phyloP scores from a whole-genome alignment of 35 echinoderm and acorn worm species.

The Heliocidaris tuberculata region DNA sequence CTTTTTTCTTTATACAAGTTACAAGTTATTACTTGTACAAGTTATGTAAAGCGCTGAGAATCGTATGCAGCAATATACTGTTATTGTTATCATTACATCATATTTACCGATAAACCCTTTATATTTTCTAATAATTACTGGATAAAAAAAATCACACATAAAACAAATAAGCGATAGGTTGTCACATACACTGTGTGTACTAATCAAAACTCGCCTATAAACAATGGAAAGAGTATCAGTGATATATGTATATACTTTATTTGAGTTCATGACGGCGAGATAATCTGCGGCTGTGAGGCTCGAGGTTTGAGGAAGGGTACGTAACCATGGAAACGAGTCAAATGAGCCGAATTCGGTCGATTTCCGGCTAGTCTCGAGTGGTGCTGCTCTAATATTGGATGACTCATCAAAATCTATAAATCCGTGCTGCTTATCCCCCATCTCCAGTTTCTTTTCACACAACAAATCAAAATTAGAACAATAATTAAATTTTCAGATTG shows the following conservation, averaged over 20 bases:
- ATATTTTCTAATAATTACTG: neutral
- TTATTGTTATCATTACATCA: too few species aligned
- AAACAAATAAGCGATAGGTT: neutral
- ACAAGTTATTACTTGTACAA: too few species aligned
- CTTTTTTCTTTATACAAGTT: too few species aligned
- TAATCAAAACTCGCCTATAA: neutral
- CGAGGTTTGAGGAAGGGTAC: neutral
- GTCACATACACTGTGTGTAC: neutral
- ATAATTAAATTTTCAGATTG: too few species aligned
- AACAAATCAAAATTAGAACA: neutral
- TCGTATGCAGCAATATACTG: too few species aligned
- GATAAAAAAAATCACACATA: neutral
- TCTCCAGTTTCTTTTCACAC: neutral
- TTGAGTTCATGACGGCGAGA: neutral
- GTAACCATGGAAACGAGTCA: neutral
- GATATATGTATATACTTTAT: neutral
- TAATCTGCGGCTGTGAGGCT: neutral
- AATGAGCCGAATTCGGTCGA: slow-evolving; percentile 8
- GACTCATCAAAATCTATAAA: neutral
- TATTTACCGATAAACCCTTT: neutral
- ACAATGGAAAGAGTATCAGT: neutral
- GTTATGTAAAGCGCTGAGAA: too few species aligned
- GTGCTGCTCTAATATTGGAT: neutral
- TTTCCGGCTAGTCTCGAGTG: slow-evolving; percentile 14
- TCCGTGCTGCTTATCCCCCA: neutral